Evolutionary conservation across 2,888 invertebrate species (phyloP), one percentile per base, ranked within the genome.

Genomic region (Tipula confusa): DNA sequence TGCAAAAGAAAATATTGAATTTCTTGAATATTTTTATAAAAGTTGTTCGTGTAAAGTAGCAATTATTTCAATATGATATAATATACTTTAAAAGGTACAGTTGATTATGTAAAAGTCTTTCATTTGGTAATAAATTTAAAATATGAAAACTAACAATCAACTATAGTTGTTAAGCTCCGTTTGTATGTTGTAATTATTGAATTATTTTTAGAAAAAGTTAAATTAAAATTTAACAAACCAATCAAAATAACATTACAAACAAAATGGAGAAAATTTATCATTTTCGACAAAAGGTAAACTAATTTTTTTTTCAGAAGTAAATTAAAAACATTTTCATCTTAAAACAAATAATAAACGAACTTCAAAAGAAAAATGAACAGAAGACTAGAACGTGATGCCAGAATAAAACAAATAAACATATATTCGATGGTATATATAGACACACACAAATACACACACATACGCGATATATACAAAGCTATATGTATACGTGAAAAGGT

Each of bases 401-500:
- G 64, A 64, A 64, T 64, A 24, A 24, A 64, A 64, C 64, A 64
- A 64, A 64, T 64, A 64, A 64, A 24, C 64, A 64, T 18, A 2
- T 13, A 64, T 43, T 15, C 43, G 15, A 43, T 43, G 43, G 43
- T 15, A 43, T 9, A 64, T 64, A 43, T 15, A n/a, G n/a, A 43
- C 15, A n/a, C 7, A 43, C 15, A 24, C 24, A 64, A 7, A 64
- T 3, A 64, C 1, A 64, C 64, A 64, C 15, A 64, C 64, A 33
- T 33, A 64, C 64, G 24, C 18, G 24, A 9, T 64, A 24, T 64
- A 64, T 24, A 64, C 64, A 64, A 64, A 64, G 64, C 9, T 64
- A 82, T 82, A 82, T 15, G 80, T 80, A 80, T 82, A 82, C 82
- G 82, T 82, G 82, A 36, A 82, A 82, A 82, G 82, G 82, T 82